Base-by-base conservation (phyloP, 2,797 vertebrate species). In the Periophthalmus magnuspinnatus region DNA sequence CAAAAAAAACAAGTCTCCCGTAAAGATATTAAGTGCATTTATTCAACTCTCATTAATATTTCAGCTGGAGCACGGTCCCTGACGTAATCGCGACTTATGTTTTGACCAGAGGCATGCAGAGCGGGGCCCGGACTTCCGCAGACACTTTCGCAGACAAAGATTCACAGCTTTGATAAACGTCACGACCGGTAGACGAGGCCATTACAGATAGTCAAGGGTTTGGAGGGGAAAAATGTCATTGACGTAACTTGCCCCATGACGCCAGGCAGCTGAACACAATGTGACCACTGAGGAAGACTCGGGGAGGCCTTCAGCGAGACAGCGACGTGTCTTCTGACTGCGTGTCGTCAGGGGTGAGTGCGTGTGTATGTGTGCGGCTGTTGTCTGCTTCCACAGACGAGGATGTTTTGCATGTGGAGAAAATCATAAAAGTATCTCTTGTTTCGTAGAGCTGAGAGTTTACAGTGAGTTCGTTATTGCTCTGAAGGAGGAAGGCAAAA, bases 181-280 rank as follows among this genome's bases (percentile, higher is more conserved):
- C 21, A 52, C 11, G 10, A 5, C 47, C 24, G 19, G 13, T 16
- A 22, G 41, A 64, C 22, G 77, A 84, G 81, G 75, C 72, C 86
- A 80, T 89, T 87, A 89, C 74, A 84, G 86, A 80, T 81, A 79
- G 78, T 73, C 36, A 32, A 81, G 71, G 63, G 78, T 84, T 83
- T 78, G 85, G 67, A 69, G 71, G 66, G 66, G 78, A 78, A 84
- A 58, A 88, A 90, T 90, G 79, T 83, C 87, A 89, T 45, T 87
- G 87, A 90, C 82, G 86, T 84, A 88, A 86, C 72, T 74, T 78
- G 80, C 76, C 84, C 69, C 69, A 70, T 91, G 88, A 91, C 63
- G 80, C 60, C 75, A 79, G 78, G 74, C 81, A 74, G 86, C 76
- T 82, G 81, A 90, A 85, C 76, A 91, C 90, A 90, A 87, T 89